Evolutionary conservation across 2,113 vertebrate genomes (phyloP), one percentile per base, ranked within the genome.

Genomic region (Synchiropus splendidus): DNA sequence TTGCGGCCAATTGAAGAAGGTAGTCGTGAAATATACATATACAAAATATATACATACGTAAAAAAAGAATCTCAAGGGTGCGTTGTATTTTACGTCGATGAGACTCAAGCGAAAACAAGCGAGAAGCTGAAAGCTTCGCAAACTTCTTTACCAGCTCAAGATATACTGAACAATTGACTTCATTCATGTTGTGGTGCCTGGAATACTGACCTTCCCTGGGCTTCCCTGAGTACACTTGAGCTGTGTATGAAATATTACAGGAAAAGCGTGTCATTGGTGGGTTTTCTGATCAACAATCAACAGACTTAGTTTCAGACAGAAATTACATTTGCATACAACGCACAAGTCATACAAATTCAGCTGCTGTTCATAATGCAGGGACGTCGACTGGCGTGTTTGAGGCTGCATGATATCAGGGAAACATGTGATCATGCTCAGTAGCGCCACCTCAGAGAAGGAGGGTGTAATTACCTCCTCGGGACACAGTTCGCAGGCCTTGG

Each of bases 401-500:
- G 5, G 15, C 36, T 40, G 12, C 15, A 52, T 37, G 36, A 31
- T 32, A 9, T 41, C 18, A 18, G 21, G 21, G 21, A 27, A 27
- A 27, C 21, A 39, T 13, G 33, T 21, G 6, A 2, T 12, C 17
- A 39, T 31, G 21, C n/a, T 12, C 12, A 10, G 21, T 10, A 5
- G 21, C 21, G 34, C 34, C 12, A n/a, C 5, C 39, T 41, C 16
- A 39, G 18, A 10, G 18, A 34, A 47, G 30, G 6, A 31, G 13
- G 16, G 18, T 38, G 44, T 13, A 12, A 9, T 70, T 92, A 99
- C 94, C 92, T 99, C 95, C 69, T 98, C 95, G 12, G 94, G 95
- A 80, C 94, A 97, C 55, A 99, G 89, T 68, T 99, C 95, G 81
- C 94, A 99, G 83, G 94, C 95, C 85, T 99, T 99, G 81, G 95